A percentile compares a stretch with the other conserved stretches of the same genome.
Evolutionary conservation across 2,888 invertebrate species (phyloP).

Genomic region (Drosophila subsilvestris): DNA sequence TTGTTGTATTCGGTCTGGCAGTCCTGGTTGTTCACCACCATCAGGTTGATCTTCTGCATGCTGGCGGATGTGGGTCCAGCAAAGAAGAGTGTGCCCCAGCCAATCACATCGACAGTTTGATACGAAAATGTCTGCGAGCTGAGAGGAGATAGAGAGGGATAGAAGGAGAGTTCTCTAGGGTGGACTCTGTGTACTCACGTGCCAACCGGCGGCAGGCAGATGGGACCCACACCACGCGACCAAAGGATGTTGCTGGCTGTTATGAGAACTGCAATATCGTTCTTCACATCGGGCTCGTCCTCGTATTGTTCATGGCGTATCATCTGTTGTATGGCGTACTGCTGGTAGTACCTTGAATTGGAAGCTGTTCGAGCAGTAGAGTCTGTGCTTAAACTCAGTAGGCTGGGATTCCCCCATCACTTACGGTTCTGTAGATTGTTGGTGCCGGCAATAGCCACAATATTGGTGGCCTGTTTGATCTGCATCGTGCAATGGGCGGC

Average conservation of each 20-base stretch:
- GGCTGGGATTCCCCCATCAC: slow-evolving; percentile 38
- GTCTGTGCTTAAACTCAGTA: neutral
- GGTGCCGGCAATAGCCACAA: slow-evolving; percentile 85
- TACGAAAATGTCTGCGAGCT: slow-evolving; percentile 66
- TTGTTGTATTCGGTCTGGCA: slow-evolving; percentile 58
- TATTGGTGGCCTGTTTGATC: slow-evolving; percentile 45
- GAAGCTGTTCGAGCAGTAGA: slow-evolving; percentile 38
- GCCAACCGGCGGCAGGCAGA: slow-evolving; percentile 86
- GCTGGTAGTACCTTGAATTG: slow-evolving; percentile 65
- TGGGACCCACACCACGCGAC: slow-evolving; percentile 86
- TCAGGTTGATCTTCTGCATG: slow-evolving; percentile 84
- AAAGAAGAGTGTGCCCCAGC: slow-evolving; percentile 86
- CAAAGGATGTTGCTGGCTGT: slow-evolving; percentile 84
- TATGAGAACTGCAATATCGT: slow-evolving; percentile 86
- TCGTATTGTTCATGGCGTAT: slow-evolving; percentile 63
- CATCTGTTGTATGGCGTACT: slow-evolving; percentile 80
- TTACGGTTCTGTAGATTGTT: slow-evolving; percentile 84
- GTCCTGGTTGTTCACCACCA: slow-evolving; percentile 61
- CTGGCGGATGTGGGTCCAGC: slow-evolving; percentile 84
- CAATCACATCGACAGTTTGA: slow-evolving; percentile 63
- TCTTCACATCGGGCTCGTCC: slow-evolving; percentile 49
- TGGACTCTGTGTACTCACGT: slow-evolving; percentile 58
- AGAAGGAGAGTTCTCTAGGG: no score
- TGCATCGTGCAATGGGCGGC: slow-evolving; percentile 85
- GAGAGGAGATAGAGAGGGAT: neutral